Evolutionary conservation across 2,888 invertebrate species (phyloP), one percentile per base, ranked within the genome.

Genomic region (Caenorhabditis imperialis): DNA sequence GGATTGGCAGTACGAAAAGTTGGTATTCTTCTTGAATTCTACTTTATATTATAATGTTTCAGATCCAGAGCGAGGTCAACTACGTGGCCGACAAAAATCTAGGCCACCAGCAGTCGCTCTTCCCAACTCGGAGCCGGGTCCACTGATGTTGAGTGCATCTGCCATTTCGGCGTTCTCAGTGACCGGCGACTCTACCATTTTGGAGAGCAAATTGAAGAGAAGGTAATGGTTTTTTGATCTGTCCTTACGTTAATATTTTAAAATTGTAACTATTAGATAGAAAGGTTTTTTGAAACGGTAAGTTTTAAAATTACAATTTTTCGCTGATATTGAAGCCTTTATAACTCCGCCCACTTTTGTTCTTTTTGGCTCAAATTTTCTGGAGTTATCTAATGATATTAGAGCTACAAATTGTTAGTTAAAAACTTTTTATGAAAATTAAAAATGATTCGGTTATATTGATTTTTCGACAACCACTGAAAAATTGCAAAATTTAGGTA

Each of bases 161-260:
- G 76, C 72, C 3, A 61, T 80, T 40, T 75, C 75, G 6, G 80
- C 80, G 18, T 75, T 75, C 47, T 75, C 75, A 7, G 47, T 35
- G 5, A 73, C 71, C 10, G 65, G 57, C 14, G 76, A 76, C 35
- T 72, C 67, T 12, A 60, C 65, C 4, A 60, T 76, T 47, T 22
- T 81, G 40, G 79, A 81, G 65, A 77, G 77, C 47, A 81, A 81
- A 33, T 55, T 82, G 51, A 82, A 78, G 65, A 71, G 82, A 50
- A 77, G 82, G 82, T 75, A 12, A 14, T 22, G 37, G 30, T n/a
- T n/a, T n/a, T n/a, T n/a, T n/a, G n/a, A n/a, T n/a, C n/a, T n/a
- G n/a, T n/a, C n/a, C n/a, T n/a, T n/a, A n/a, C n/a, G n/a, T n/a
- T n/a, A n/a, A n/a, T n/a, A n/a, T n/a, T n/a, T n/a, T n/a, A n/a